phyloP scores from a whole-genome alignment of 2,888 invertebrate genomes.

The Rhodophaea formosa region DNA sequence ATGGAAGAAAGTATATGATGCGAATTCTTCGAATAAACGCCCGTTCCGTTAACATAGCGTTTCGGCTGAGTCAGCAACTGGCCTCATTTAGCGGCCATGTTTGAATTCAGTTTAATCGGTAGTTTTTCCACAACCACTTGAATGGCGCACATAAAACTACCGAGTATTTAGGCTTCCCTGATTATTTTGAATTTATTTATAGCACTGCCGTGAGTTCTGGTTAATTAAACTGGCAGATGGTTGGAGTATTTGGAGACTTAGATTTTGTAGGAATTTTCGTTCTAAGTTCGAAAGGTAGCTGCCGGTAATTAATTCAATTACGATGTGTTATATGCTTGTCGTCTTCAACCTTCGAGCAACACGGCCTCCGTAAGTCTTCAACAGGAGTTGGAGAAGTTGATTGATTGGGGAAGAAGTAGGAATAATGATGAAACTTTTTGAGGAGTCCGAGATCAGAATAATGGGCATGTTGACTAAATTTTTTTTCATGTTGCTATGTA shows the following conservation, averaged over 20 bases:
- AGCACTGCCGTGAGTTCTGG: not conserved
- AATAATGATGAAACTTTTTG: too few relatives aligned
- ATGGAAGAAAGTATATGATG: not conserved
- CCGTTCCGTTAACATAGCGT: not conserved
- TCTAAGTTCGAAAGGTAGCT: not conserved
- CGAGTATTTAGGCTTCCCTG: constrained; percentile 4
- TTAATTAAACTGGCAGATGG: constrained; percentile 3
- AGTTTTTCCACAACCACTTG: not conserved
- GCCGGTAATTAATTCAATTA: too few relatives aligned
- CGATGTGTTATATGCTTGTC: too few relatives aligned
- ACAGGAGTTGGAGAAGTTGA: too few relatives aligned
- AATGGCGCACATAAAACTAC: not conserved
- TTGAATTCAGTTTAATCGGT: not conserved
- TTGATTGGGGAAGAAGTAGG: too few relatives aligned
- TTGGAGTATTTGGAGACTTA: not conserved
- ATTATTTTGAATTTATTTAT: not conserved
- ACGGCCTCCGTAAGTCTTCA: too few relatives aligned
- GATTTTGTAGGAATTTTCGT: not conserved
- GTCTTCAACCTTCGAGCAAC: too few relatives aligned
- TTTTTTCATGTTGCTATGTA: too few relatives aligned
- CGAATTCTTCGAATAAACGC: not conserved
- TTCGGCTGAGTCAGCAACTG: not conserved
- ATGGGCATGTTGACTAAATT: too few relatives aligned
- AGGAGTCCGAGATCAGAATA: too few relatives aligned
- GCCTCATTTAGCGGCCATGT: not conserved